Evolutionary conservation across 2,888 invertebrate species (phyloP).

Genomic region (Drosophila niveifrons): DNA sequence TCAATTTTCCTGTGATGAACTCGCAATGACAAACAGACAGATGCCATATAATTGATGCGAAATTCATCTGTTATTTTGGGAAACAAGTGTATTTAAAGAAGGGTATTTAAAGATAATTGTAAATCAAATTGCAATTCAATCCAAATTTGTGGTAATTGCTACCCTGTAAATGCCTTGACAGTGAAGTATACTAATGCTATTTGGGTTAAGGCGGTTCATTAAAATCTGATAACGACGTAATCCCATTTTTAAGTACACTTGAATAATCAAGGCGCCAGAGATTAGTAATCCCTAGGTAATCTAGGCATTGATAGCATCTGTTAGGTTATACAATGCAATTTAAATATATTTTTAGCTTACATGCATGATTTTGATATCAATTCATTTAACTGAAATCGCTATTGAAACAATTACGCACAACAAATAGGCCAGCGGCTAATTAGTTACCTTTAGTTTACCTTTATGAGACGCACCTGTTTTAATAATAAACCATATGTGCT

Average conservation of each 20-base stretch:
- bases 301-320: neutral
- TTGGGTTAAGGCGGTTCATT: neutral
- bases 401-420: conserved; percentile 9
- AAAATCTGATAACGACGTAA: conserved; percentile 2
- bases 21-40: neutral
- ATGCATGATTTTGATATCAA: neutral
- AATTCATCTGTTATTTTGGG: neutral
- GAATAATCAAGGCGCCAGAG: conserved; percentile 2
- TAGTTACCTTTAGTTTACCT: neutral
- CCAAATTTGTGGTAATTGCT: neutral
- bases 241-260: neutral
- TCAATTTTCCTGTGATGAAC: neutral
- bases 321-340: neutral
- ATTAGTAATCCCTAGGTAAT: neutral
- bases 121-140: neutral
- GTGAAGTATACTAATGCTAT: neutral
- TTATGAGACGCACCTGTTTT: conserved; percentile 16
- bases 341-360: neutral
- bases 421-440: conserved; percentile 8
- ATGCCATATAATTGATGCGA: neutral
- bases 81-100: neutral
- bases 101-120: neutral
- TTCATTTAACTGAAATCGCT: neutral
- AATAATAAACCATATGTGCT: conserved; percentile 1
- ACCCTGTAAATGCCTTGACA: neutral